Base-by-base conservation (phyloP, 2,888 invertebrate genomes). In the Meteorus cinctellus region DNA sequence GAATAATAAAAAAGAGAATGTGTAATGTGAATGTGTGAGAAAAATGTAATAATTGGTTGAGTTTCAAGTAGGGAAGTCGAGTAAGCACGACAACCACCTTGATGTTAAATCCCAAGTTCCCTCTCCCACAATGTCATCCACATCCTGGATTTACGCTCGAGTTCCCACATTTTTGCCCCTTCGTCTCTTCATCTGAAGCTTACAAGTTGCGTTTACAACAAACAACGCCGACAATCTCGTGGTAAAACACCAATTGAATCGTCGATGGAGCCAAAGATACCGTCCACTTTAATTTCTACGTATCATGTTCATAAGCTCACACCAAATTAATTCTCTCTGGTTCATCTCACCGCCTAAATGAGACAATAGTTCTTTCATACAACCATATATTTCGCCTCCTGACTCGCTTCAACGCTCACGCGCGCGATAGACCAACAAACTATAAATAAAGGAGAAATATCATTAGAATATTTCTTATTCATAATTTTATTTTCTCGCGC, bases 141-240 rank as follows among this genome's bases (percentile, higher is more conserved):
- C 79, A 81, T 82, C 80, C 81, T 81, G 81, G 80, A 81, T 81
- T 82, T 80, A 81, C 81, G 81, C 80, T 81, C 82, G 81, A 81
- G 77, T 80, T 81, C 77, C 79, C 78, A 78, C 81, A 80, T 82
- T 81, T 82, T 81, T 81, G 78, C 79, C 74, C 74, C 70, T 74
- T 73, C 72, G 31, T 55, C 70, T 70, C 27, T n/a, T 59, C 41
- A 59, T 55, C 72, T 67, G 72, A 69, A 48, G 73, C 75, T 74
- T 73, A 67, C 59, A n/a, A 55, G 29, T 19, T 19, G 4, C 10
- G 6, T 19, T 24, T 55, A 16, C 12, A 2, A 48, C 48, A 48
- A n/a, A 48, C 48, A 48, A 48, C 55, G n/a, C 48, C 65, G 45
- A 24, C 41, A 45, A 12, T 62, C 70, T 62, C 45, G 34, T 60